Conservation (phyloP, 2,888 invertebrate species). For the Eristalis pertinax region DNA sequence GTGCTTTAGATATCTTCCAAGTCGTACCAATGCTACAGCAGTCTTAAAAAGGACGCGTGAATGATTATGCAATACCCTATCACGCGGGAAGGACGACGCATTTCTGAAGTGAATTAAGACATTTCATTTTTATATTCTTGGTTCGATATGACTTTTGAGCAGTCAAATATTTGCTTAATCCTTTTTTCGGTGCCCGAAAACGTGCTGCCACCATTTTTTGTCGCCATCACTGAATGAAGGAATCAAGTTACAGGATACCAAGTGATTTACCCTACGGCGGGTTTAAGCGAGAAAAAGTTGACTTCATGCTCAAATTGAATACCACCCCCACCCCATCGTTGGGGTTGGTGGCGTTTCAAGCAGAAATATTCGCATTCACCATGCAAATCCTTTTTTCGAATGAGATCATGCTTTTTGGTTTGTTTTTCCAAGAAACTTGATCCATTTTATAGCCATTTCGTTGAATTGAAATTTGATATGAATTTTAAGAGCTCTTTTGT, state of each 20-base stretch:
- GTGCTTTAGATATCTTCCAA: slow-evolving; percentile 19
- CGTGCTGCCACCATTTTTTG: background rate
- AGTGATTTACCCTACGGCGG: background rate
- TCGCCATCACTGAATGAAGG: background rate
- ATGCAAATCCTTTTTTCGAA: slow-evolving; percentile 65
- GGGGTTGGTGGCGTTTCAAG: background rate
- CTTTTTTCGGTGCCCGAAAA: background rate
- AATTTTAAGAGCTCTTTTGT: slow-evolving; percentile 64
- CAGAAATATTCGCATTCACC: slow-evolving; percentile 42
- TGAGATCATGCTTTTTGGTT: slow-evolving; percentile 60
- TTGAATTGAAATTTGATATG: slow-evolving; percentile 66
- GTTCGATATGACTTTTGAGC: background rate
- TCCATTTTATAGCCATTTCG: slow-evolving; percentile 54
- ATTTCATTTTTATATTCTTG: background rate
- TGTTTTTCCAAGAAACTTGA: slow-evolving; percentile 59
- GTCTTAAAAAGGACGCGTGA: background rate
- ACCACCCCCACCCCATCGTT: background rate
- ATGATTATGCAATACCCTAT: background rate
- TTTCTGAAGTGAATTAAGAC: no score
- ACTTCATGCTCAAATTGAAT: slow-evolving; percentile 35
- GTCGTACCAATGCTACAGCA: background rate
- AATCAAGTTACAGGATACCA: background rate
- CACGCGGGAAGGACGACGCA: no score
- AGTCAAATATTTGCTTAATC: background rate
- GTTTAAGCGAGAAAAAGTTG: background rate